A percentile compares a stretch with the other conserved stretches of the same genome.
Conservation (phyloP, 1,140 invertebrate genomes). For the Leptoteleia sp. region DNA sequence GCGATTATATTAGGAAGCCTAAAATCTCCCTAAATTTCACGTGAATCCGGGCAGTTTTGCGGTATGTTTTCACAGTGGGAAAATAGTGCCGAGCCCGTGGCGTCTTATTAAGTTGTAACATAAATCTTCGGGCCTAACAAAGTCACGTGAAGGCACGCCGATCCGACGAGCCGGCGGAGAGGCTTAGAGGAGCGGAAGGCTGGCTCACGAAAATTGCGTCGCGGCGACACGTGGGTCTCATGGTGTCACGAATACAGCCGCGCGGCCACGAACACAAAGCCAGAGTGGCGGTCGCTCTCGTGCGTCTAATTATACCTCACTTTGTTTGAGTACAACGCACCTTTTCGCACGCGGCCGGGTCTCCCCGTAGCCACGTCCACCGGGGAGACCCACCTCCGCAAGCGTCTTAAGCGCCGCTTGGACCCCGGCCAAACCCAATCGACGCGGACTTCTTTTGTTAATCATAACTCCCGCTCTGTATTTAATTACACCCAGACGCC, state of each 20-base stretch:
- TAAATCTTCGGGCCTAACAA: constrained; percentile 29
- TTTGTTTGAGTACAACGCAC: constrained; percentile 81
- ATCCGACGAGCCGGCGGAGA: constrained; percentile 9
- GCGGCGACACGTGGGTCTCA: constrained; percentile 62
- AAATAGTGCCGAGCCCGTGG: constrained; percentile 4
- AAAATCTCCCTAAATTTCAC: too few relatives aligned
- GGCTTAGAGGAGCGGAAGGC: constrained; percentile 20
- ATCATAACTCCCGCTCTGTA: constrained; percentile 32
- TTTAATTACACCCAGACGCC: constrained; percentile 44
- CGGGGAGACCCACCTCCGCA: constrained; percentile 46
- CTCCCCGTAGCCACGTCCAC: constrained; percentile 54
- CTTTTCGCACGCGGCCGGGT: constrained; percentile 74
- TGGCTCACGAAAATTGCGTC: constrained; percentile 57
- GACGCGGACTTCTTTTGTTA: constrained; percentile 27
- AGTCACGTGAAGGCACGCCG: constrained; percentile 43
- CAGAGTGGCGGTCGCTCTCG: constrained; percentile 57
- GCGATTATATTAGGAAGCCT: too few relatives aligned
- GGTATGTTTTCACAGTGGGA: constrained; percentile 23
- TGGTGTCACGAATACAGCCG: constrained; percentile 38
- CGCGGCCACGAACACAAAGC: constrained; percentile 38
- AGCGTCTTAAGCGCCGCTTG: constrained; percentile 63
- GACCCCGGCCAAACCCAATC: constrained; percentile 70
- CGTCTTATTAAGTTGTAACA: constrained; percentile 34
- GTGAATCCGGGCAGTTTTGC: too few relatives aligned
- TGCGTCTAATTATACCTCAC: constrained; percentile 79